Base-by-base conservation (phyloP, 1,140 invertebrate genomes). In the Habropoda laboriosa region DNA sequence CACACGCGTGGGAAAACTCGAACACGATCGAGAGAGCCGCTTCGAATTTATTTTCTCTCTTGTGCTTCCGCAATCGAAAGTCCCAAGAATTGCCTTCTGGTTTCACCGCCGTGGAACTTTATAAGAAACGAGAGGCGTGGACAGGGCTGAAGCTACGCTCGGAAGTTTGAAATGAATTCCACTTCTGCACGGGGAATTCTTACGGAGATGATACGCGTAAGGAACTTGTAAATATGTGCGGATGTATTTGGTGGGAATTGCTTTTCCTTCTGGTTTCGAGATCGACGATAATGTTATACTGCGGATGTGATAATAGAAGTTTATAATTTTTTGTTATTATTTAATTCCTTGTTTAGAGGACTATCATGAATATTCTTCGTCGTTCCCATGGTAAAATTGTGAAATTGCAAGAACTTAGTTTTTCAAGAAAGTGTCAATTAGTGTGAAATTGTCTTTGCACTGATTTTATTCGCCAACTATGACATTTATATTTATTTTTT, bases 151-250 rank as follows among this genome's bases (percentile, higher is more conserved):
- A 27, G 16, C 10, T 24, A 57, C 16, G 38, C 24, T 24, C 13
- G 4, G 0, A 73, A 61, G 6, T 61, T 60, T 38, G 12, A 13
- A 60, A 73, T 27, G 70, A 40, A 61, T 72, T 60, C 30, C 40
- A n/a, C n/a, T 35, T 24, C 51, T 8, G 47, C 4, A 38, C 3
- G 13, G 24, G 24, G 8, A 64, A 42, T 27, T 40, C 60, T 42
- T 3, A 16, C 21, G n/a, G 1, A 12, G 61, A 6, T 27, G 38
- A 45, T 64, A 27, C n/a, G 16, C 12, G 10, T 30, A 3, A 12
- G 24, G 16, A 27, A 42, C 3, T 6, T 42, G 16, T 8, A 49
- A 18, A 49, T 49, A 13, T 49, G 7, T 18, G 2, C 18, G 16
- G 18, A 64, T 64, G 10, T 3, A 8, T 42, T 30, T 42, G n/a